Base-by-base conservation (phyloP, 1,140 invertebrate genomes). In the Drosophila rufa region DNA sequence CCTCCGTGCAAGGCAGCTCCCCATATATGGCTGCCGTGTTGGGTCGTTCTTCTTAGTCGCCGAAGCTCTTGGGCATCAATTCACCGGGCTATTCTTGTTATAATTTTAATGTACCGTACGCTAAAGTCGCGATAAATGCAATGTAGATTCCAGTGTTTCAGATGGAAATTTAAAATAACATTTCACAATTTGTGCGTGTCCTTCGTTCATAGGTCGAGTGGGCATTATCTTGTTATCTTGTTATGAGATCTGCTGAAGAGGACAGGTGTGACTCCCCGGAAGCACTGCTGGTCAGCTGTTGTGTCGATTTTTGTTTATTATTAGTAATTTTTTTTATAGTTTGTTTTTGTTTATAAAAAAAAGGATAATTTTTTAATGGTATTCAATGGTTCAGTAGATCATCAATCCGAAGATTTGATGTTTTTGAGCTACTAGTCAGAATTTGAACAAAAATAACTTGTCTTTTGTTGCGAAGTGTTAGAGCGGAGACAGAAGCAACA, bases 51-150 rank as follows among this genome's bases (percentile, higher is more conserved):
- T 60, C 42, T 22, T 47, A 55, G 45, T 66, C 66, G 60, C 65
- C 27, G 46, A 56, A 30, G 47, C 61, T 70, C 38, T 55, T 67
- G 60, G 45, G 36, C 53, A 68, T 30, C 38, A 45, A 66, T 45
- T 64, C 48, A 82, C 45, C 53, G 59, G 50, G 62, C 73, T 89
- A 75, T 84, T 78, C 66, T 78, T 79, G 76, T 79, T 80, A 74
- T 83, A 68, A 87, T 89, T 83, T 81, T 75, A 80, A 70, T 87
- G 40, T 78, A 73, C 55, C 78, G 46, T 59, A 58, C 70, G 65
- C 51, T 47, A 62, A 76, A 56, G 50, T 70, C 66, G 58, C 58
- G 14, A 42, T 30, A 64, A 59, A 46, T 51, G 51, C 75, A 77
- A 70, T 78, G 74, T 78, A 69, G 57, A 75, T 75, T 76, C 62